phyloP scores from a whole-genome alignment of 2,113 vertebrate genomes.

The Prunella fulvescens region DNA sequence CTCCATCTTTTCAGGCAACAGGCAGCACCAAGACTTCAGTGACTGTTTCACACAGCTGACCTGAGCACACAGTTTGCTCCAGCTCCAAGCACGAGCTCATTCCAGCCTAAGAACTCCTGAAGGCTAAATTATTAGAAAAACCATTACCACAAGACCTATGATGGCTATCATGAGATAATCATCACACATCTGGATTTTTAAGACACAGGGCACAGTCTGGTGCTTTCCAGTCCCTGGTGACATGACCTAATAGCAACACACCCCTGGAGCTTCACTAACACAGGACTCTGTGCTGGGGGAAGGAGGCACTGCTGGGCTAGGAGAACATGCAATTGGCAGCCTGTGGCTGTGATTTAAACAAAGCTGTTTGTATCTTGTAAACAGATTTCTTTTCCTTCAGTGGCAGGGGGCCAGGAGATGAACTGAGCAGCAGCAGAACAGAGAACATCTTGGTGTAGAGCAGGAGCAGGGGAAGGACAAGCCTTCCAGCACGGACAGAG shows the following conservation, averaged over 20 bases:
- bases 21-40: not conserved
- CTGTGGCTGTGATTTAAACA: not conserved
- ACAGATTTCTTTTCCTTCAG: not conserved
- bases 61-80: not conserved
- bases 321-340: not conserved
- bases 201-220: not conserved
- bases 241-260: conserved; percentile 20
- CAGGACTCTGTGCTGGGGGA: not conserved
- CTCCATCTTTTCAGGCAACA: not conserved
- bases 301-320: not conserved
- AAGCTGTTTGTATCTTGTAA: conserved; percentile 2
- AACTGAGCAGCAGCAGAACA: not conserved
- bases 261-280: not conserved
- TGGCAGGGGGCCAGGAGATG: not conserved
- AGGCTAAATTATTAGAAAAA: not conserved
- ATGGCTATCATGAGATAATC: not conserved
- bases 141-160: not conserved
- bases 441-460: not conserved
- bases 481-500: not conserved
- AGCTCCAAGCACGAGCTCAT: not conserved
- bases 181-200: conserved; percentile 5
- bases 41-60: not conserved
- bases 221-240: not conserved
- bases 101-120: not conserved
- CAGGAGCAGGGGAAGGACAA: not conserved